These are phyloP conservation scores for Hippocampus comes DNA, from an alignment of 2,113 vertebrate genomes.

Conservation along the genomic window DNA sequence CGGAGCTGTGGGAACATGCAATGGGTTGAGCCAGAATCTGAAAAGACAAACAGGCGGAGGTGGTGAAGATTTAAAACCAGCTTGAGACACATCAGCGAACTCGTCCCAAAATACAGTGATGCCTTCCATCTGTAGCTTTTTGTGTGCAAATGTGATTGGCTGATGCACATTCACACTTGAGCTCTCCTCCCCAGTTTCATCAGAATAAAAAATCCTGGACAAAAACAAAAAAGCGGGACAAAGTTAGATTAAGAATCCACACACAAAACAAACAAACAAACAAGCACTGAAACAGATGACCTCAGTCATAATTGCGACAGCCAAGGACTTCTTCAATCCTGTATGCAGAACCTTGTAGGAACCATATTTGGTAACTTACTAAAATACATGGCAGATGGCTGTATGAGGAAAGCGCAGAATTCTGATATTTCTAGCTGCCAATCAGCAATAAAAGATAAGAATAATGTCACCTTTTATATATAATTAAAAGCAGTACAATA, in stretches of 20 bases:
- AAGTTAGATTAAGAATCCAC: not conserved
- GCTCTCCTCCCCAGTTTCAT: constrained; percentile 87
- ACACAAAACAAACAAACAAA: not conserved
- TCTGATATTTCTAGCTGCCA: not conserved
- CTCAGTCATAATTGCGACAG: not conserved
- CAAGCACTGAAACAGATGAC: not conserved
- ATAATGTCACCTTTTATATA: not conserved
- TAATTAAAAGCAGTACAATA: not conserved
- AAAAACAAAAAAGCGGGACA: constrained; percentile 24
- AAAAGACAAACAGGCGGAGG: constrained; percentile 78
- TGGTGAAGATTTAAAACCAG: constrained; percentile 83
- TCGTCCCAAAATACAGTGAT: constrained; percentile 92
- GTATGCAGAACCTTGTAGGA: not conserved
- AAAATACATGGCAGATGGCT: not conserved
- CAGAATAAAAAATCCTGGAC: constrained; percentile 87
- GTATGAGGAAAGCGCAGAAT: not conserved
- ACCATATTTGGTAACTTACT: not conserved
- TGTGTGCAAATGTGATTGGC: constrained; percentile 92
- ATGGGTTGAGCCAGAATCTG: not conserved
- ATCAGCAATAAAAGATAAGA: not conserved
- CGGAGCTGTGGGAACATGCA: not conserved
- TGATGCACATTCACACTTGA: constrained; percentile 90
- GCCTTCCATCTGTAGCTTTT: constrained; percentile 87
- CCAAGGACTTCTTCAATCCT: not conserved
- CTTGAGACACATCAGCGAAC: constrained; percentile 85